A percentile compares a stretch with the other conserved stretches of the same genome.
Evolutionary conservation across 2,888 invertebrate species (phyloP).

Genomic region (Sussaba pulchella): DNA sequence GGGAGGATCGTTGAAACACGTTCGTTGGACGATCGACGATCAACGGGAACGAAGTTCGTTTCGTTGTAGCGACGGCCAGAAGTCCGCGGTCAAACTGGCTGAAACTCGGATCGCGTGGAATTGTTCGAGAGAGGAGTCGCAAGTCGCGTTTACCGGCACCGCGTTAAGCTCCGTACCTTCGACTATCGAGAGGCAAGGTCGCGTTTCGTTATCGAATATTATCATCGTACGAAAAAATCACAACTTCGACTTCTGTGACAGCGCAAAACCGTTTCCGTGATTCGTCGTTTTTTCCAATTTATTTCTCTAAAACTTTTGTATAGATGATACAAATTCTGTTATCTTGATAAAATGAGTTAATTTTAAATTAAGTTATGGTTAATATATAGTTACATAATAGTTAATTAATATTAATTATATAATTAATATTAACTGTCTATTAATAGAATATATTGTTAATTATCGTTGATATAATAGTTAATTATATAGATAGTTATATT

Average conservation of each 20-base stretch:
- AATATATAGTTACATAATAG: too few species aligned
- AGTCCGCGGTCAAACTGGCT: constrained; percentile 62
- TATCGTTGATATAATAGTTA: too few species aligned
- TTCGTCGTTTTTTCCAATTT: constrained; percentile 8
- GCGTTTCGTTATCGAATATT: constrained; percentile 42
- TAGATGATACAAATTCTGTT: too few species aligned
- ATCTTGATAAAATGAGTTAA: too few species aligned
- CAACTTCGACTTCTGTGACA: constrained; percentile 28
- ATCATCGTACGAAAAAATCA: constrained; percentile 25
- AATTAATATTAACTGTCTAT: too few species aligned
- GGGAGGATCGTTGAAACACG: neutral
- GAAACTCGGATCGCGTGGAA: constrained; percentile 32
- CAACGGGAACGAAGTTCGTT: constrained; percentile 8
- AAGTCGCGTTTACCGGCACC: constrained; percentile 42
- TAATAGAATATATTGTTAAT: too few species aligned
- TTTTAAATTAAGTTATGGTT: too few species aligned
- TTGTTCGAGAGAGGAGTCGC: constrained; percentile 49
- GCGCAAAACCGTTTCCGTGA: constrained; percentile 13
- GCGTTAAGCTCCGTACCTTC: constrained; percentile 39
- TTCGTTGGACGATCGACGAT: constrained; percentile 3
- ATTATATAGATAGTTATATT: too few species aligned
- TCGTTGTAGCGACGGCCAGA: constrained; percentile 54
- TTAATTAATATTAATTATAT: too few species aligned
- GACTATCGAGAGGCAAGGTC: constrained; percentile 59
- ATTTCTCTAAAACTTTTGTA: too few species aligned